Conservation (phyloP, 2,888 invertebrate species). For the Leucoma salicis region DNA sequence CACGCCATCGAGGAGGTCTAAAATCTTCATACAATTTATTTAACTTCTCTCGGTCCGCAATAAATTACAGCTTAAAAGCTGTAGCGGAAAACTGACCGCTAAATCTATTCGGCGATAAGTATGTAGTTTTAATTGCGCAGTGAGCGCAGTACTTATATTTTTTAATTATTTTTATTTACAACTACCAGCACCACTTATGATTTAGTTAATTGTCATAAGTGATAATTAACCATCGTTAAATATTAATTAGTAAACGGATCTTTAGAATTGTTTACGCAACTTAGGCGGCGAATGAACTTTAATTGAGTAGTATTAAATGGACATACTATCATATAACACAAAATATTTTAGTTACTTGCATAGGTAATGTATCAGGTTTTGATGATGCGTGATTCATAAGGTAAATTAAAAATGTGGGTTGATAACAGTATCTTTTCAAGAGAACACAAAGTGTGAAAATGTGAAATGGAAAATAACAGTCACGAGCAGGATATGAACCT, state of each 20-base stretch:
- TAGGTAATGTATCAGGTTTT: no score
- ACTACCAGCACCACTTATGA: background rate
- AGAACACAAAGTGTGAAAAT: no score
- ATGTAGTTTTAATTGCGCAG: slow-evolving; percentile 8
- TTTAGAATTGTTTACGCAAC: background rate
- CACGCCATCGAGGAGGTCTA: slow-evolving; percentile 44
- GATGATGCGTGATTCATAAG: no score
- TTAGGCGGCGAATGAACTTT: background rate
- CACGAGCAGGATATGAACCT: no score
- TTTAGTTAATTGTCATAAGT: background rate
- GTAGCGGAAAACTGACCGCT: slow-evolving; percentile 14
- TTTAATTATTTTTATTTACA: slow-evolving; percentile 1
- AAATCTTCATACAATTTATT: slow-evolving; percentile 43
- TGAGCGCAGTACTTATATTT: background rate
- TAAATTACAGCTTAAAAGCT: slow-evolving; percentile 14
- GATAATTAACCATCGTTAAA: background rate
- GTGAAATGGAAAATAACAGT: no score
- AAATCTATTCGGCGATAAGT: background rate
- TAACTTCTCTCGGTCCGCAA: background rate
- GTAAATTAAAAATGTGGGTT: no score
- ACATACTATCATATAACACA: no score
- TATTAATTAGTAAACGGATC: background rate
- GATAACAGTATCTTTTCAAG: no score
- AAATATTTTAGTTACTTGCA: no score
- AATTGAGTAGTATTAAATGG: no score